These are phyloP conservation scores for Fundulus diaphanus DNA, from an alignment of 2,797 vertebrate genomes.

Conservation along the genomic window DNA sequence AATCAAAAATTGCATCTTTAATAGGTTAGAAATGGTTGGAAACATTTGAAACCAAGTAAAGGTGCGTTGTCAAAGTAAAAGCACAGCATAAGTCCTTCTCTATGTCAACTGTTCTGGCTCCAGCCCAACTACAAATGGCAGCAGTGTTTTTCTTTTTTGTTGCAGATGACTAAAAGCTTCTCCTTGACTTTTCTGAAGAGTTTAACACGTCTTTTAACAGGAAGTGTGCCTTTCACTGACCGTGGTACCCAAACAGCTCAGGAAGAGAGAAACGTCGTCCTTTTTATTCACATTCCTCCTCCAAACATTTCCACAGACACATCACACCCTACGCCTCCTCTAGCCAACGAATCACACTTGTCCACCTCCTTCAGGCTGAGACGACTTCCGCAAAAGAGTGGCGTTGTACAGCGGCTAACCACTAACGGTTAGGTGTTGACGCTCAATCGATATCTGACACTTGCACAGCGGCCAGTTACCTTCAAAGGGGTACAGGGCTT, in stretches of 20 bases:
- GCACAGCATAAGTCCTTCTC: background rate
- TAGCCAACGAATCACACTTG: constrained; percentile 10
- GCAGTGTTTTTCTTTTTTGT: background rate
- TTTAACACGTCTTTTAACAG: background rate
- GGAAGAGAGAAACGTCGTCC: constrained; percentile 4
- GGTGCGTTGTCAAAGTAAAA: background rate
- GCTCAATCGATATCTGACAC: no score
- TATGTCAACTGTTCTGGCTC: background rate
- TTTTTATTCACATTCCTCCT: constrained; percentile 21
- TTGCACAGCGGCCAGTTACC: constrained; percentile 72
- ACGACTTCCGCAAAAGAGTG: constrained; percentile 4
- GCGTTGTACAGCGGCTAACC: background rate
- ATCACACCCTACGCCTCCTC: constrained; percentile 22
- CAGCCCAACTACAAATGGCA: background rate
- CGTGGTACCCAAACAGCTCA: background rate
- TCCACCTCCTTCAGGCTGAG: background rate
- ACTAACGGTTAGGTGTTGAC: background rate
- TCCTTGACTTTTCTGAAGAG: background rate
- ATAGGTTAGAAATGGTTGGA: background rate
- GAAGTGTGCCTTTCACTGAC: constrained; percentile 7
- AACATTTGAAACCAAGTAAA: background rate
- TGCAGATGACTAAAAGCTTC: background rate
- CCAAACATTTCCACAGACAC: constrained; percentile 27
- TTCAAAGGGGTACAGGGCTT: constrained; percentile 96
- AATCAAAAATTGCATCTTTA: background rate